A percentile compares a stretch with the other conserved stretches of the same genome.
These are phyloP conservation scores for Drosophila monieri DNA, from an alignment of 2,888 invertebrate genomes.

Conservation along the genomic window DNA sequence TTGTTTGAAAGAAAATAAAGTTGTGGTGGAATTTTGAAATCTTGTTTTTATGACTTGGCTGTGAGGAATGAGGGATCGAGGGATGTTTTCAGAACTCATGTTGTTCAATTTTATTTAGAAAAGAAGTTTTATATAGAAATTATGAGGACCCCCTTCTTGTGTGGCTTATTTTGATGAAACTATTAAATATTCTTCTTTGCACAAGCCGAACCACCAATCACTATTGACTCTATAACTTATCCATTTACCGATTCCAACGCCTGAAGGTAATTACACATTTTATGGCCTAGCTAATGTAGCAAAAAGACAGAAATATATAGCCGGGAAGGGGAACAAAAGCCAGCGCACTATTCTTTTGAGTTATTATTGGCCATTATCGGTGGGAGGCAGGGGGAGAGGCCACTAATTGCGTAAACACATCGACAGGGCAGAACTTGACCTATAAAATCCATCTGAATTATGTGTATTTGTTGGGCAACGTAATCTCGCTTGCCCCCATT, in stretches of 20 bases:
- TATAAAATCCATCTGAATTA: constrained; percentile 50
- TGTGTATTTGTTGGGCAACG: constrained; percentile 18
- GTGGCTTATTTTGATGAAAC: too few relatives aligned
- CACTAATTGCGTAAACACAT: constrained; percentile 60
- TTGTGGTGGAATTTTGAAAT: not conserved
- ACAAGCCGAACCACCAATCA: not conserved
- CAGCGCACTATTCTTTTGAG: constrained; percentile 38
- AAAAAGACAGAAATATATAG: constrained; percentile 24
- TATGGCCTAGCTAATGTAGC: constrained; percentile 41
- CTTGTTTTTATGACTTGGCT: not conserved
- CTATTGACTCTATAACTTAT: constrained; percentile 3
- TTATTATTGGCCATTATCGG: constrained; percentile 57
- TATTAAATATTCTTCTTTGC: too few relatives aligned
- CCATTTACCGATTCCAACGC: constrained; percentile 4
- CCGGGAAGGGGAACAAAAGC: constrained; percentile 9
- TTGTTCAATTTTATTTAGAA: too few relatives aligned
- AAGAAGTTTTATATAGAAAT: too few relatives aligned
- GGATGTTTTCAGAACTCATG: not conserved
- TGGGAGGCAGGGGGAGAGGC: constrained; percentile 16
- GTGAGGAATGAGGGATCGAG: constrained; percentile 16
- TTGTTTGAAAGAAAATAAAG: constrained; percentile 6
- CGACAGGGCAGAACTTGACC: constrained; percentile 68
- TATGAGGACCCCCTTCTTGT: too few relatives aligned
- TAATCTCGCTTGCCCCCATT: constrained; percentile 32
- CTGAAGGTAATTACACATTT: constrained; percentile 43